These are phyloP conservation scores for Orchestes rusci DNA, from an alignment of 2,888 invertebrate species.

Conservation along the genomic window DNA sequence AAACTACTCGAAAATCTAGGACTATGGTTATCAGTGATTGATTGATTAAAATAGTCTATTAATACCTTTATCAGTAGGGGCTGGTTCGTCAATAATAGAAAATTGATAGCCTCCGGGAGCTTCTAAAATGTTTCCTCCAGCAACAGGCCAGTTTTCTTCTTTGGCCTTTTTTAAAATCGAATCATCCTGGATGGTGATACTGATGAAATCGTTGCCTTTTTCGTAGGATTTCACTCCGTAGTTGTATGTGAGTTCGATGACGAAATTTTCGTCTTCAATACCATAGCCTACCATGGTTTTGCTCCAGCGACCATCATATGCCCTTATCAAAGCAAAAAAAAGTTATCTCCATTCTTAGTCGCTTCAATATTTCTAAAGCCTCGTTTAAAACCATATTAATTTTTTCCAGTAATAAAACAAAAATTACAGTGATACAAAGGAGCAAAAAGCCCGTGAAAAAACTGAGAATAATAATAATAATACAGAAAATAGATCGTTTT, in stretches of 20 bases:
- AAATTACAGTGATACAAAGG: too few species aligned
- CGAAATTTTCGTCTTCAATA: constrained; percentile 90
- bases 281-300: constrained; percentile 99
- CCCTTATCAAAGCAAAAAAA: constrained; percentile 63
- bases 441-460: too few species aligned
- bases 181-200: constrained; percentile 75
- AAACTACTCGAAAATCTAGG: too few species aligned
- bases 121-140: constrained; percentile 56
- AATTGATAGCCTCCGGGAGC: constrained; percentile 94
- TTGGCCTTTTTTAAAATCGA: constrained; percentile 69
- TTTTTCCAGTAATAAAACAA: too few species aligned
- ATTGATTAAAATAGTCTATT: too few species aligned
- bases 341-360: too few species aligned
- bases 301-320: constrained; percentile 96
- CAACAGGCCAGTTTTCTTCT: constrained; percentile 63
- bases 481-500: too few species aligned
- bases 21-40: too few species aligned
- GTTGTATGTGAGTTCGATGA: constrained; percentile 94
- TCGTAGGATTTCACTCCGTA: constrained; percentile 86
- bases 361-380: too few species aligned
- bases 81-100: constrained; percentile 65
- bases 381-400: too few species aligned
- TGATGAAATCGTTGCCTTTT: constrained; percentile 85
- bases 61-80: constrained; percentile 57
- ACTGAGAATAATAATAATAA: too few species aligned